Conservation (phyloP, 2,797 vertebrate species). For the Pangasius sanitwongsei region DNA sequence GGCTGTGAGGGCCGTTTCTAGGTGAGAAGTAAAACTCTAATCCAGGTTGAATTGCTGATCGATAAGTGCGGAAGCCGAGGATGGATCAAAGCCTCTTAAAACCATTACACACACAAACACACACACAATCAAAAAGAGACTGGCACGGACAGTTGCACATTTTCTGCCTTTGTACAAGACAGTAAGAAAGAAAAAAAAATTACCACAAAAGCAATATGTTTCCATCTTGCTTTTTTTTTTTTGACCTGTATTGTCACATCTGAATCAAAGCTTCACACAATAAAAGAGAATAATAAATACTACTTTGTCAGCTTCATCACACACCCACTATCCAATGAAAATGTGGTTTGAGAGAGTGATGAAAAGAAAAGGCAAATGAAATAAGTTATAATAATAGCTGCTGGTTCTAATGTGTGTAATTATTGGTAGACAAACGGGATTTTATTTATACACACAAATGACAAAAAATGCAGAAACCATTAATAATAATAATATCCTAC, state of each 20-base stretch:
- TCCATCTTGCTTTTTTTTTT: background rate
- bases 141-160: constrained; percentile 21
- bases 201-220: background rate
- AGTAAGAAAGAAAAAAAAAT: background rate
- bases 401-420: background rate
- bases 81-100: constrained; percentile 54
- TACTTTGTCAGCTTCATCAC: constrained; percentile 40
- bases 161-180: background rate
- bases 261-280: constrained; percentile 46
- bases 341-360: background rate
- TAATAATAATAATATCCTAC: background rate
- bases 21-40: constrained; percentile 49
- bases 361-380: constrained; percentile 4
- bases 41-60: constrained; percentile 59
- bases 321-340: constrained; percentile 26
- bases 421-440: background rate
- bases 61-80: constrained; percentile 45
- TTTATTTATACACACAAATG: background rate
- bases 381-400: background rate
- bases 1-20: constrained; percentile 58
- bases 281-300: constrained; percentile 56
- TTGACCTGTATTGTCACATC: constrained; percentile 26
- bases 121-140: constrained; percentile 16
- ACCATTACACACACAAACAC: constrained; percentile 33
- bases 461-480: background rate